Evolutionary conservation across 2,797 vertebrate species (phyloP), one percentile per base, ranked within the genome.

Genomic region (Synaphobranchus kaupii): DNA sequence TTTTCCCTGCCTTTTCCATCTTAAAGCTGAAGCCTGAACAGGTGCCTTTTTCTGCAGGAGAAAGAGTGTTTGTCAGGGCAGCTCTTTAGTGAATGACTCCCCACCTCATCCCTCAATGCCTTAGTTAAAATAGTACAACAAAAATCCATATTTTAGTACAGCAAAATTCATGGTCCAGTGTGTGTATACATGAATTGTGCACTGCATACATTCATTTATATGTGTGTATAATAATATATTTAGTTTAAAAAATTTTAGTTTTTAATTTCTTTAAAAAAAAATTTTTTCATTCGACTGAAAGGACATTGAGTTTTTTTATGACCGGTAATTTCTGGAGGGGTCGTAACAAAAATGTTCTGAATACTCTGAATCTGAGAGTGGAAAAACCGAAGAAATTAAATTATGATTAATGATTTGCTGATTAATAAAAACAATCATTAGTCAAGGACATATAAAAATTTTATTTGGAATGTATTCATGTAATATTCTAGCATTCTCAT

Each of bases 41-140:
- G 89, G 81, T 80, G 50, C 82, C 31, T 80, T 56, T 52, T 66
- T 63, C 87, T 86, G 89, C 89, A 13, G 63, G 12, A 84, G 88
- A 89, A 63, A 88, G 85, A 81, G 89, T 22, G 91, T 91, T 71
- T 84, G 87, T 89, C 52, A 86, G 87, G 87, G 87, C 86, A 84
- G 82, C 86, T 90, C 89, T 91, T 90, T 80, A 88, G 88, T 86
- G 86, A 90, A 91, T 92, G 89, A 87, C 89, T 90, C 89, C 85
- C 58, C 87, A 83, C 85, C 28, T 88, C 85, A 89, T 90, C 90
- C 89, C 88, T 86, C 85, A 88, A 89, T 85, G 76, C 58, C 71
- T 92, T 90, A 89, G 91, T 91, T 92, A 91, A 92, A 91, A 89
- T 44, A 84, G 60, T n/a, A 89, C 88, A 82, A 84, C 89, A 87